Evolutionary conservation across 1,140 invertebrate genomes (phyloP).

Genomic region (Polypedilum pembai): DNA sequence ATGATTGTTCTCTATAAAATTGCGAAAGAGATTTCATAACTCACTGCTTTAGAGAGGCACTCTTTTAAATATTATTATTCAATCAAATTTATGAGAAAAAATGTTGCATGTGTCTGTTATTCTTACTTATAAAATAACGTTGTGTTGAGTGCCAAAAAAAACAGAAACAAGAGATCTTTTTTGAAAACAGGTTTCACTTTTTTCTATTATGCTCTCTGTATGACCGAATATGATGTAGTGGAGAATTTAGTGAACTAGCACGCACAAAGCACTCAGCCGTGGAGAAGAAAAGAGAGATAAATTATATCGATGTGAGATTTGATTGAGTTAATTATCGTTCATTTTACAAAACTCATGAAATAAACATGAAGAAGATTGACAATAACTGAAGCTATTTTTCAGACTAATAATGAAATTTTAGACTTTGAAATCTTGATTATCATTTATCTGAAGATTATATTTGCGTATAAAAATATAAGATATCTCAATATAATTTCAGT

Average conservation of each 20-base stretch:
- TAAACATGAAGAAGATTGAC: too few species aligned
- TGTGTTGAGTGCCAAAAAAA: background rate
- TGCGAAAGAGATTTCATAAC: background rate
- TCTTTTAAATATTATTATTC: too few species aligned
- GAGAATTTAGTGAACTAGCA: background rate
- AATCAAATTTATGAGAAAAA: background rate
- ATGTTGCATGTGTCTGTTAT: background rate
- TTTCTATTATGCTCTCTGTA: background rate
- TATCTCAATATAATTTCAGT: too few species aligned
- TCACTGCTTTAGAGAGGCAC: too few species aligned
- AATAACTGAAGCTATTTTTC: too few species aligned
- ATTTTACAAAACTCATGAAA: background rate
- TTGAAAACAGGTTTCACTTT: slow-evolving; percentile 6
- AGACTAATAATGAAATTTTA: too few species aligned
- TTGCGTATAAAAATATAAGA: too few species aligned
- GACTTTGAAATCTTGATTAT: too few species aligned
- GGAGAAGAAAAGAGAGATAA: background rate
- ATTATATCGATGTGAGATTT: too few species aligned
- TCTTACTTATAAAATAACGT: too few species aligned
- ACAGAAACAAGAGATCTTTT: slow-evolving; percentile 7
- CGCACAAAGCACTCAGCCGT: background rate
- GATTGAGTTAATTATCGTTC: too few species aligned
- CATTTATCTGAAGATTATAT: too few species aligned
- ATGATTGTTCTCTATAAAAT: background rate
- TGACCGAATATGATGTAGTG: background rate